Percentiles rank a stretch among this genome's conserved stretches.
These are phyloP conservation scores for Drosophila sechellia DNA, from an alignment of 1,140 invertebrate species.

Conservation along the genomic window DNA sequence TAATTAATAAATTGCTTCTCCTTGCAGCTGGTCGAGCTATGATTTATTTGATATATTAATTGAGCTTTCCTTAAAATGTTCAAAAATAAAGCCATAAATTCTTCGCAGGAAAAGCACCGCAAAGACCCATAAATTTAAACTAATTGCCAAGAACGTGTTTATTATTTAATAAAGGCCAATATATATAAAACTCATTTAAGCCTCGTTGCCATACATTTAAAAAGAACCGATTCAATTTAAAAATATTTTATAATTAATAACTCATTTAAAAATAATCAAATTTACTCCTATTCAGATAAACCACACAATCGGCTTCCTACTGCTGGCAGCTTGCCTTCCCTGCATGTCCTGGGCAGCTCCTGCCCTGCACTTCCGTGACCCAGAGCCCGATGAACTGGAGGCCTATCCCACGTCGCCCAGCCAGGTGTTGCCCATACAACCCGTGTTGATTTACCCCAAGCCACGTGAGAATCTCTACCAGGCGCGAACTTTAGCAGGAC, in stretches of 20 bases:
- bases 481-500: slow-evolving; percentile 51
- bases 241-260: not conserved
- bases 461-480: slow-evolving; percentile 49
- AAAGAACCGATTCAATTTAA: not conserved
- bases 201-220: not conserved
- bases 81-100: not conserved
- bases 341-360: slow-evolving; percentile 43
- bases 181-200: not conserved
- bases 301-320: not conserved
- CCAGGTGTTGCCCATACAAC: slow-evolving; percentile 72
- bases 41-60: slow-evolving; percentile 3
- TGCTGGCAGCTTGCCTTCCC: slow-evolving; percentile 5
- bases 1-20: not conserved
- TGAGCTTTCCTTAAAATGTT: not conserved
- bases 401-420: slow-evolving; percentile 61
- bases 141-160: not conserved
- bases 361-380: slow-evolving; percentile 11
- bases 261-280: not conserved
- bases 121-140: not conserved
- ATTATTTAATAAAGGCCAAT: not conserved
- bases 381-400: slow-evolving; percentile 25
- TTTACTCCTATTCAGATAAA: slow-evolving; percentile 9
- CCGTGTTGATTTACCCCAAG: slow-evolving; percentile 71
- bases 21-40: not conserved
- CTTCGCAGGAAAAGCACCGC: too few species aligned